A percentile compares a stretch with the other conserved stretches of the same genome.
phyloP scores from a whole-genome alignment of 2,888 invertebrate genomes.

The Phalangium opilio region DNA sequence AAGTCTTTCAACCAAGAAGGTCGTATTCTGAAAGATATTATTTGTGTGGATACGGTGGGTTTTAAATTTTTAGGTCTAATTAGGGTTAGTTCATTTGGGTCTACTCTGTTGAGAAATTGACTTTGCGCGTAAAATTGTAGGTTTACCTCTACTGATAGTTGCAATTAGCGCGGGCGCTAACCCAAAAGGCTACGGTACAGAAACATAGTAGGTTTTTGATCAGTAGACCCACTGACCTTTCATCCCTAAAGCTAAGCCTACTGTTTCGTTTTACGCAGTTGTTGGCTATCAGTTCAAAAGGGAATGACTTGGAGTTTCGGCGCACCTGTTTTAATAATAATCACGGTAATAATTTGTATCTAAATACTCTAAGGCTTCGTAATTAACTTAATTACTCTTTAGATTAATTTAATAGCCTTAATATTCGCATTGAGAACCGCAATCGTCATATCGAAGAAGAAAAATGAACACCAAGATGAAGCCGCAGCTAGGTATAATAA shows the following conservation, averaged over 20 bases:
- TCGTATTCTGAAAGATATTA: slow-evolving; percentile 16
- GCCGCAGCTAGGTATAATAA: too few species aligned
- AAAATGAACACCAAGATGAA: too few species aligned
- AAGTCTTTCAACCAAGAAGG: slow-evolving; percentile 16
- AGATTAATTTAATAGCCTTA: too few species aligned
- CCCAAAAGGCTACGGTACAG: slow-evolving; percentile 15
- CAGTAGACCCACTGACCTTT: background rate
- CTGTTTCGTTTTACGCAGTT: slow-evolving; percentile 5
- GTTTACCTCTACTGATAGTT: slow-evolving; percentile 11
- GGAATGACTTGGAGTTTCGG: slow-evolving; percentile 14
- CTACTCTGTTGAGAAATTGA: too few species aligned
- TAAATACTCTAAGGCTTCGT: too few species aligned
- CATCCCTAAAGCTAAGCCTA: background rate
- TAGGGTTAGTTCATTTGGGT: too few species aligned
- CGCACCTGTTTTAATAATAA: slow-evolving; percentile 11
- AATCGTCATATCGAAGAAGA: too few species aligned
- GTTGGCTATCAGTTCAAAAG: slow-evolving; percentile 13
- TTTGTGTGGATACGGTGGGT: slow-evolving; percentile 16
- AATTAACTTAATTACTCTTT: too few species aligned
- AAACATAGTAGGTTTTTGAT: slow-evolving; percentile 12
- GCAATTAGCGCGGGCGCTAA: slow-evolving; percentile 9
- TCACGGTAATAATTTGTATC: slow-evolving; percentile 9
- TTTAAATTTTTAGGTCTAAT: background rate
- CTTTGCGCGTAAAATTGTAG: background rate
- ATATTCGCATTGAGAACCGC: too few species aligned